These are phyloP conservation scores for Neolamprologus toae DNA, from an alignment of 2,113 vertebrate genomes.

Conservation along the genomic window DNA sequence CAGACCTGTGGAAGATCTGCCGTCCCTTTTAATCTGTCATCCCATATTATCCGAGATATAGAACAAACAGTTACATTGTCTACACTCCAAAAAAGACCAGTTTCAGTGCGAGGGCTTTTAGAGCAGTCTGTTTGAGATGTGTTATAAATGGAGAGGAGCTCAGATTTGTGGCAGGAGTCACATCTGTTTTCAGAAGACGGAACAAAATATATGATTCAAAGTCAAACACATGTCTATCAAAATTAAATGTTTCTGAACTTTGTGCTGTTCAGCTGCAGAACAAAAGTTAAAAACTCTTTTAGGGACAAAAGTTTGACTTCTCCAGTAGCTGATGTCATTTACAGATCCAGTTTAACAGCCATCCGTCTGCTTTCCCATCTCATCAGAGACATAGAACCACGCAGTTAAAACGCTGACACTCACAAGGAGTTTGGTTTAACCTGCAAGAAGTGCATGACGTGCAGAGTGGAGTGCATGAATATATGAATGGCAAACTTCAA, in stretches of 20 bases:
- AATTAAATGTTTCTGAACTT: not conserved
- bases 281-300: not conserved
- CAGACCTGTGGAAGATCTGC: not conserved
- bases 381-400: not conserved
- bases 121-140: not conserved
- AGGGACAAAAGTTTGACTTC: not conserved
- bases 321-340: not conserved
- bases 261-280: not conserved
- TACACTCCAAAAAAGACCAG: not conserved
- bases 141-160: not conserved
- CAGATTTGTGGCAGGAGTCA: not conserved
- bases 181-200: not conserved
- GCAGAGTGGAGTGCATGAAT: no score
- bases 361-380: not conserved
- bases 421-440: not conserved
- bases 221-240: not conserved
- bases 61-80: not conserved
- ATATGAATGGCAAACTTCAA: not conserved
- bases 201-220: not conserved
- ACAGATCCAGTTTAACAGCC: not conserved
- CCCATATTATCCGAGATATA: not conserved
- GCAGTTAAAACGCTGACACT: not conserved
- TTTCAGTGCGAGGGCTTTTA: not conserved
- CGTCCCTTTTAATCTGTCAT: not conserved
- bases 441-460: rapidly evolving